These are phyloP conservation scores for Callyntrura sp. DNA, from an alignment of 2,888 invertebrate genomes.

Conservation along the genomic window DNA sequence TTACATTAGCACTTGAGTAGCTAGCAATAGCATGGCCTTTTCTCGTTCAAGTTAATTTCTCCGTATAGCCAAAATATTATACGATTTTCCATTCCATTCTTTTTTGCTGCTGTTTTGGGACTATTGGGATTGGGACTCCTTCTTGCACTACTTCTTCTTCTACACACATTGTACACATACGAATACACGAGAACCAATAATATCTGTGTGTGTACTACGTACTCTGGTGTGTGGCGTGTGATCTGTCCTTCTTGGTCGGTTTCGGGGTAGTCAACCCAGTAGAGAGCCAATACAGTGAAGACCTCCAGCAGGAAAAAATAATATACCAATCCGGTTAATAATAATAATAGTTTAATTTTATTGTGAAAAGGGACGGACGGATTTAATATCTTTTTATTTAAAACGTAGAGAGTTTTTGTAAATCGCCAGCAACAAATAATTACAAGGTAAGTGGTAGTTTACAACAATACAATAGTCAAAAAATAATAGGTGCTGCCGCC, in stretches of 20 bases:
- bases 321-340: neutral
- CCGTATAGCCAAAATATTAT: too few species aligned
- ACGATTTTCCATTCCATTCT: constrained; percentile 53
- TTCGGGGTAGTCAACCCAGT: neutral
- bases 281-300: constrained; percentile 21
- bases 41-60: neutral
- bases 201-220: neutral
- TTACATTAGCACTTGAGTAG: neutral
- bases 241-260: neutral
- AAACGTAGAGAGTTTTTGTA: neutral
- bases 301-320: neutral
- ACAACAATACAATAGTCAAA: neutral
- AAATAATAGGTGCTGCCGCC: neutral
- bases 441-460: neutral
- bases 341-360: constrained; percentile 1
- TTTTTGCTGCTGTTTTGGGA: constrained; percentile 17
- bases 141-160: neutral
- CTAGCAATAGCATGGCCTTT: neutral
- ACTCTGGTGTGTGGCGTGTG: neutral
- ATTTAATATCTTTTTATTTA: neutral
- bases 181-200: too few species aligned
- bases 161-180: too few species aligned
- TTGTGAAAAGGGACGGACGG: neutral
- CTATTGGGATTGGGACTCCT: neutral
- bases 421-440: neutral